Percentiles rank a stretch among this genome's conserved stretches.
Evolutionary conservation across 2,797 vertebrate species (phyloP).

Genomic region (Pipistrellus nathusii): DNA sequence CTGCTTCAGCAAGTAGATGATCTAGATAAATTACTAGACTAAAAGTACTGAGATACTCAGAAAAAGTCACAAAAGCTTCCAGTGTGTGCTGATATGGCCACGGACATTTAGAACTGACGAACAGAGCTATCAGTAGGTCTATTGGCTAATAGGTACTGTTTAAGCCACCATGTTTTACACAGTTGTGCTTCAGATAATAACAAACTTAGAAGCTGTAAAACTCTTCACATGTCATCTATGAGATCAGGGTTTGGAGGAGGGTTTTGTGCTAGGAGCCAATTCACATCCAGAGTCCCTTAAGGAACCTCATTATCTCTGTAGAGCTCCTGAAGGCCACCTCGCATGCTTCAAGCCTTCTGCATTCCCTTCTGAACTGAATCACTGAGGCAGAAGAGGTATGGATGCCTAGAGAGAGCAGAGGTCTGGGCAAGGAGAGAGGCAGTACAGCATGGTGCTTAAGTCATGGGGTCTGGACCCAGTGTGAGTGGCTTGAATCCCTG

Average conservation of each 20-base stretch:
- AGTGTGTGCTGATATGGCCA: neutral
- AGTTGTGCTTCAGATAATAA: neutral
- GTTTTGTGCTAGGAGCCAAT: neutral
- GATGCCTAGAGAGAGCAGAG: neutral
- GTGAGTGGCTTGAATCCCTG: neutral
- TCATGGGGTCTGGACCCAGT: neutral
- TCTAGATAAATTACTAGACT: neutral
- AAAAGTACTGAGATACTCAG: neutral
- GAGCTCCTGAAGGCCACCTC: neutral
- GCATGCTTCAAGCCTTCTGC: neutral
- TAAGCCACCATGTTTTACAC: neutral
- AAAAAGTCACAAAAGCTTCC: constrained; percentile 5
- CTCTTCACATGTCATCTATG: neutral
- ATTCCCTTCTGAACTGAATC: constrained; percentile 6
- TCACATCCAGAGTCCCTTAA: neutral
- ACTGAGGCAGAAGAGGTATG: neutral
- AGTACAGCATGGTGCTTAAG: neutral
- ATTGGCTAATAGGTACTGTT: neutral
- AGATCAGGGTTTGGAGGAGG: neutral
- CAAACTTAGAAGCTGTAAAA: neutral
- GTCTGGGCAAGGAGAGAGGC: neutral
- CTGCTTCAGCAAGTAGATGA: neutral
- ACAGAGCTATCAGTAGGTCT: neutral
- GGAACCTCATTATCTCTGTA: neutral
- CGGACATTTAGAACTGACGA: neutral